Base-by-base conservation (phyloP, 2,888 invertebrate species). In the Slavum lentiscoides region DNA sequence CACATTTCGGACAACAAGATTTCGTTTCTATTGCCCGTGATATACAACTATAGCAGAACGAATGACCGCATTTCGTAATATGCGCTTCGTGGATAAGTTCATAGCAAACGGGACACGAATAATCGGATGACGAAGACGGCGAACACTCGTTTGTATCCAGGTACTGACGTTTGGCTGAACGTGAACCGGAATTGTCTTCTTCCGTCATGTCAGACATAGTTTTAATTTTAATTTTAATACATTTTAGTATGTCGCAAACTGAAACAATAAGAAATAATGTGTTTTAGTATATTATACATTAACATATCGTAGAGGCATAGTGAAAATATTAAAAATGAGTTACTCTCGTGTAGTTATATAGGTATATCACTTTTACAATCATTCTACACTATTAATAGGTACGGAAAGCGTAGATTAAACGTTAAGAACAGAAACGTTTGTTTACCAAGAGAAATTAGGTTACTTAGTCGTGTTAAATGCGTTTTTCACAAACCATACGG, bases 21-120 rank as follows among this genome's bases (percentile, higher is more conserved):
- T 88, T 89, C 4, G 88, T 87, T 84, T 92, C 91, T 61, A 94
- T 88, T 4, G 91, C 90, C 84, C 89, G 90, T 30, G 88, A 87
- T 72, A 96, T 93, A 87, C 96, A 97, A 23, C 90, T 89, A 85
- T 91, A 92, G 87, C 97, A 97, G 88, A 94, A 97, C 1, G 95
- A 95, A 86, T 97, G 96, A 0, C 96, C 96, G 87, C 97, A 96
- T 84, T 92, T 91, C 0, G 96, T 96, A 85, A 96, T 94, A 87
- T 95, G 92, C 0, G 96, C 95, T 86, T 95, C 95, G 84, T 92
- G 92, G 82, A 96, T 94, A 70, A 94, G 88, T 86, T 95, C 94
- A 87, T 95, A 94, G 87, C 97, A 97, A 75, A 96, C 92, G 0
- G 95, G 94, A 86, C 96, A 94, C 74, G 90, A 87, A 84, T 84